Percentiles rank a stretch among this genome's conserved stretches.
Evolutionary conservation across 2,797 vertebrate genomes (phyloP).

Genomic region (Streptopelia turtur): DNA sequence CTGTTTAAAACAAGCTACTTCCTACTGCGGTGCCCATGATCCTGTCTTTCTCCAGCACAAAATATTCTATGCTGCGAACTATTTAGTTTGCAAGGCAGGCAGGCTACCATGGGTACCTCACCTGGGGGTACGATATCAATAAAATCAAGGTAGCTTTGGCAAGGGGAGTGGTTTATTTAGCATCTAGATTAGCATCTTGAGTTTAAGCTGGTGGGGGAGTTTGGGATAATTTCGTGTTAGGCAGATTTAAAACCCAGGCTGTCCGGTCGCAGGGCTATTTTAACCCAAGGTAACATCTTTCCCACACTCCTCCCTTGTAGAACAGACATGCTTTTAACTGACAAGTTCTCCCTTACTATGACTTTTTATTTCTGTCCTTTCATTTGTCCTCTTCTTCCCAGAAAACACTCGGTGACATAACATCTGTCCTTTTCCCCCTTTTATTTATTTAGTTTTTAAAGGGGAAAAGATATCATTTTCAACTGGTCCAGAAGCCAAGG

Average conservation of each 20-base stretch:
- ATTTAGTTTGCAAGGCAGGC: neutral
- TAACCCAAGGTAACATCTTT: conserved; percentile 40
- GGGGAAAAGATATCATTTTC: neutral
- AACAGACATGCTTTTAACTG: neutral
- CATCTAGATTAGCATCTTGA: neutral
- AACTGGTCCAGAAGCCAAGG: neutral
- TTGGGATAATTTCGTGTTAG: conserved; percentile 28
- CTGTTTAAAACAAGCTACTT: neutral
- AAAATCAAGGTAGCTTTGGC: neutral
- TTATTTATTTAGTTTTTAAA: neutral
- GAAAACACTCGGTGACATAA: neutral
- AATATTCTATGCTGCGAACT: neutral
- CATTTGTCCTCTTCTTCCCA: conserved; percentile 21
- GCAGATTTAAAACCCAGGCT: neutral
- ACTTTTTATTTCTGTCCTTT: conserved; percentile 14
- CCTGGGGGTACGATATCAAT: neutral
- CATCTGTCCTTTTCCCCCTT: neutral
- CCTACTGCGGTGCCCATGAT: fast-evolving
- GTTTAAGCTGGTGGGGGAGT: neutral
- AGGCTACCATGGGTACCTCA: fast-evolving
- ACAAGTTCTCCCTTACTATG: conserved; percentile 5
- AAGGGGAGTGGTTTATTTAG: neutral
- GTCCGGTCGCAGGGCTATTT: conserved; percentile 1
- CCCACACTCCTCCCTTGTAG: conserved; percentile 42
- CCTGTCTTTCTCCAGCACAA: neutral